These are phyloP conservation scores for Barypeithes pellucidus DNA, from an alignment of 2,888 invertebrate species.

Conservation along the genomic window DNA sequence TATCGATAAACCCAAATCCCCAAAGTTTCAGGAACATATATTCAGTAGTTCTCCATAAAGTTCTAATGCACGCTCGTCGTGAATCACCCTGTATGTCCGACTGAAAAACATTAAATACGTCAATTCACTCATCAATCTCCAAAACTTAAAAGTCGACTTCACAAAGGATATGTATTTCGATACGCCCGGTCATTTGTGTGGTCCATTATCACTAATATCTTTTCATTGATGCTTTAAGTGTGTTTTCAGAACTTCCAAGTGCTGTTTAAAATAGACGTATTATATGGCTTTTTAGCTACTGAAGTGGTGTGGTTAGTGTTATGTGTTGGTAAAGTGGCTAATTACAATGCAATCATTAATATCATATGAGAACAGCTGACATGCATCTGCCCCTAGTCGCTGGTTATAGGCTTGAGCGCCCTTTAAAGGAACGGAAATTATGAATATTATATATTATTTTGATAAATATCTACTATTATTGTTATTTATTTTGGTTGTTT, in stretches of 20 bases:
- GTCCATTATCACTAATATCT: conserved; percentile 50
- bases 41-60: too few species aligned
- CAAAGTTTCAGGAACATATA: too few species aligned
- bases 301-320: conserved; percentile 65
- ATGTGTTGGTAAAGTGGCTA: conserved; percentile 67
- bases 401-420: conserved; percentile 61
- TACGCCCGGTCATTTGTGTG: conserved; percentile 50
- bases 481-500: conserved; percentile 67
- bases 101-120: not conserved
- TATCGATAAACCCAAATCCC: too few species aligned
- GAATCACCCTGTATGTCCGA: too few species aligned
- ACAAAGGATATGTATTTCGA: conserved; percentile 51
- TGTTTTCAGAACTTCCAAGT: conserved; percentile 49
- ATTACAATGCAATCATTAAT: conserved; percentile 72
- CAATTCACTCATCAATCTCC: conserved; percentile 42
- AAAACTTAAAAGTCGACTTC: conserved; percentile 30
- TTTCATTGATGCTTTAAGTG: conserved; percentile 52
- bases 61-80: too few species aligned
- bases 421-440: conserved; percentile 68
- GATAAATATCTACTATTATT: conserved; percentile 70
- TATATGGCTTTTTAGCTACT: conserved; percentile 49
- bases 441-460: conserved; percentile 61
- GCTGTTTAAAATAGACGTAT: conserved; percentile 47
- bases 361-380: conserved; percentile 67
- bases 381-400: conserved; percentile 66